Conservation (phyloP, 2,888 invertebrate species). For the Nineta flava region DNA sequence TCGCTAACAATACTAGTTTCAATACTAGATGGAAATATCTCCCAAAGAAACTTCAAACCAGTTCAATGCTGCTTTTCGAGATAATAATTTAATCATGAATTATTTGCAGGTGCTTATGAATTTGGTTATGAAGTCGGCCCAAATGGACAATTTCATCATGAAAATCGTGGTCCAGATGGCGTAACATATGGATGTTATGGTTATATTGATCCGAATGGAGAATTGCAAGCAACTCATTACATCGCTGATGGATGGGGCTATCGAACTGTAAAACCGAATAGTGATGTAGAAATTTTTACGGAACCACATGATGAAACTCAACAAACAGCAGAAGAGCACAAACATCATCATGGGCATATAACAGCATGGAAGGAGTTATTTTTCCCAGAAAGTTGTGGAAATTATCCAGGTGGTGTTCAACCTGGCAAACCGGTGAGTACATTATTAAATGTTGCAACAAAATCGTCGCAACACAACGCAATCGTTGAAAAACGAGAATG, state of each 20-base stretch:
- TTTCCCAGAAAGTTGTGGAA: slow-evolving; percentile 58
- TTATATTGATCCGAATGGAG: slow-evolving; percentile 50
- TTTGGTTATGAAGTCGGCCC: slow-evolving; percentile 65
- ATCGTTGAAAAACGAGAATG: neutral
- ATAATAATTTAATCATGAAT: too few species aligned
- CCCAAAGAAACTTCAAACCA: too few species aligned
- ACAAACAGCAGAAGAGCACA: slow-evolving; percentile 13
- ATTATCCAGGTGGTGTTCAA: slow-evolving; percentile 17
- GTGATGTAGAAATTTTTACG: slow-evolving; percentile 48
- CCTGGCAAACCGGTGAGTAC: slow-evolving; percentile 2
- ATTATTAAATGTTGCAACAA: too few species aligned
- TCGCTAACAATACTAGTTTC: too few species aligned
- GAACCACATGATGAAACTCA: slow-evolving; percentile 24
- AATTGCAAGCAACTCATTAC: slow-evolving; percentile 54
- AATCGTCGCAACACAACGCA: slow-evolving; percentile 1
- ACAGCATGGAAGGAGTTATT: slow-evolving; percentile 51
- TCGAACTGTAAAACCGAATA: slow-evolving; percentile 51
- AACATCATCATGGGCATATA: slow-evolving; percentile 33
- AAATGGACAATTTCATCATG: slow-evolving; percentile 64
- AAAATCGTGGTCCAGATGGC: slow-evolving; percentile 56
- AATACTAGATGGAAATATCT: too few species aligned
- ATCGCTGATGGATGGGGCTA: slow-evolving; percentile 66
- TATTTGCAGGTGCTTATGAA: slow-evolving; percentile 47
- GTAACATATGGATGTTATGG: slow-evolving; percentile 71
- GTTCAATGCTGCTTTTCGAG: too few species aligned